phyloP scores from a whole-genome alignment of 2,888 invertebrate species.

The Apodemia hepburni region DNA sequence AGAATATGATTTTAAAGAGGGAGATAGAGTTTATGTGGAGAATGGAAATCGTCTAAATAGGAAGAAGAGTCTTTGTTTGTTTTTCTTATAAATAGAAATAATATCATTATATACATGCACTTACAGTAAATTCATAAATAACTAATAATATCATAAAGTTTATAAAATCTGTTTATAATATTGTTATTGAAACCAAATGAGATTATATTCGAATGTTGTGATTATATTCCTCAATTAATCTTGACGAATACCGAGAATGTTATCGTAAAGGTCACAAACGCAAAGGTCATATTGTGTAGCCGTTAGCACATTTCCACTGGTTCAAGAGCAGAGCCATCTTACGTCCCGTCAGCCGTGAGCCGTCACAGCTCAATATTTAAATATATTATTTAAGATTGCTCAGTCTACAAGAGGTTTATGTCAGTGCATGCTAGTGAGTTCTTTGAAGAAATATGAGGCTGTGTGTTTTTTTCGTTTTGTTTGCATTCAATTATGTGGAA shows the following conservation, averaged over 20 bases:
- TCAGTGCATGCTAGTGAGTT: background rate
- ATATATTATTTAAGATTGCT: background rate
- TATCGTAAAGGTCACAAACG: slow-evolving; percentile 56
- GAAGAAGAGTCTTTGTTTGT: background rate
- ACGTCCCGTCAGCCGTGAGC: slow-evolving; percentile 14
- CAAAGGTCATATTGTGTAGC: slow-evolving; percentile 45
- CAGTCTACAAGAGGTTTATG: background rate
- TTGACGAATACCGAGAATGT: slow-evolving; percentile 42
- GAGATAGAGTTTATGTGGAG: slow-evolving; percentile 1
- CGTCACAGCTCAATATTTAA: slow-evolving; percentile 1
- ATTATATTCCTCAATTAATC: slow-evolving; percentile 23
- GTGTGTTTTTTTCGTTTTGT: slow-evolving; percentile 46
- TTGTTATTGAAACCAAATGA: background rate
- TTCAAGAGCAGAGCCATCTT: slow-evolving; percentile 10
- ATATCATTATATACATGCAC: no score
- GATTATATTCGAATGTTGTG: slow-evolving; percentile 8
- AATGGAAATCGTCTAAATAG: background rate
- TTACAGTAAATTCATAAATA: no score
- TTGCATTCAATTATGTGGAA: slow-evolving; percentile 51
- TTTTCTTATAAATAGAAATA: no score
- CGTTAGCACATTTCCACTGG: slow-evolving; percentile 12
- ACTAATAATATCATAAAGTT: no score
- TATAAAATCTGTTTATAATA: background rate
- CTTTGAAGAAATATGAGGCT: slow-evolving; percentile 46
- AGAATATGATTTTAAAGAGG: background rate